These are phyloP conservation scores for Drosophila antonietae DNA, from an alignment of 2,888 invertebrate species.

Conservation along the genomic window DNA sequence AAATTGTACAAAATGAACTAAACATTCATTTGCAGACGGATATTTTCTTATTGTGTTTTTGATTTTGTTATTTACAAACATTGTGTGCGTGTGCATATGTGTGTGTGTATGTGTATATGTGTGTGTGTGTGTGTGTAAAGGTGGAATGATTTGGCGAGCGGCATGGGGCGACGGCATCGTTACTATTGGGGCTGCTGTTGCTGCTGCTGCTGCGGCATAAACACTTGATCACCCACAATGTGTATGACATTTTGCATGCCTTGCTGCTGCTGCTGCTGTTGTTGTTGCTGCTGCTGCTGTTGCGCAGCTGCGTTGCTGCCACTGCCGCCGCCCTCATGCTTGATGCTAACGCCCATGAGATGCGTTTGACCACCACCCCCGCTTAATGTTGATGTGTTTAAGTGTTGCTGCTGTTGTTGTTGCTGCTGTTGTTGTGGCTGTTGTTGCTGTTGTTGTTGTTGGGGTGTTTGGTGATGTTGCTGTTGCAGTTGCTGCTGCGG, in stretches of 20 bases:
- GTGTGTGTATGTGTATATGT: constrained; percentile 28
- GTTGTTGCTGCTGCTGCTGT: constrained; percentile 57
- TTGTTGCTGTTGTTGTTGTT: constrained; percentile 56
- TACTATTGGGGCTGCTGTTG: constrained; percentile 53
- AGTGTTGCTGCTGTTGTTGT: constrained; percentile 61
- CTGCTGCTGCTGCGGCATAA: constrained; percentile 66
- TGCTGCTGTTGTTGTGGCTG: constrained; percentile 48
- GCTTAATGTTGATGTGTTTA: constrained; percentile 59
- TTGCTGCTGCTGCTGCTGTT: constrained; percentile 56
- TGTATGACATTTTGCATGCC: constrained; percentile 82
- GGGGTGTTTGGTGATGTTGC: constrained; percentile 41
- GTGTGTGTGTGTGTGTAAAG: constrained; percentile 33
- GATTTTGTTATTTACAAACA: constrained; percentile 66
- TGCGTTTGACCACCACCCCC: constrained; percentile 67
- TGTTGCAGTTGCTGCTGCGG: constrained; percentile 69
- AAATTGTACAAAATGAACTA: constrained; percentile 68
- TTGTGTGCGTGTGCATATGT: constrained; percentile 33
- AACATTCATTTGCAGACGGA: constrained; percentile 68
- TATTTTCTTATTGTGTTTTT: constrained; percentile 45
- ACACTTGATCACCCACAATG: constrained; percentile 81
- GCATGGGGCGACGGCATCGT: constrained; percentile 38
- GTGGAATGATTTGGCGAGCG: constrained; percentile 68
- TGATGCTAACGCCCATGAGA: constrained; percentile 63
- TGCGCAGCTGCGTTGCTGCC: constrained; percentile 45
- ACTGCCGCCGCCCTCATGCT: constrained; percentile 56